Evolutionary conservation across 2,113 vertebrate genomes (phyloP), one percentile per base, ranked within the genome.

Genomic region (Procapra przewalskii): DNA sequence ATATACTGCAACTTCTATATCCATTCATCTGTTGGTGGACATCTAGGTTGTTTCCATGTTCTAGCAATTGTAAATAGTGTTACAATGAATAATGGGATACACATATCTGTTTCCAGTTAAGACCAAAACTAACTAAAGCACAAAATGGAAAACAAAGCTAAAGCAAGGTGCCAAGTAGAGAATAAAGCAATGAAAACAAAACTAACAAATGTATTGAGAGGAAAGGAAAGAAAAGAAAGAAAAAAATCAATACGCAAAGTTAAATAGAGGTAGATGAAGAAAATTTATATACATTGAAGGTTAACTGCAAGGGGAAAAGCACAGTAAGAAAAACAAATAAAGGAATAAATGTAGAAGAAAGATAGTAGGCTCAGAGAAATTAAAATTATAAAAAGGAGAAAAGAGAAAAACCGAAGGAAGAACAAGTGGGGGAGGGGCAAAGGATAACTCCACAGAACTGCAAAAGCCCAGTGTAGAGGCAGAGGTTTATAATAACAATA

Each of bases 391-490:
- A 2, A 48, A 48, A 48, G 10, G 45, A 48, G 45, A 9, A 45
- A 45, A 45, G 45, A 45, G 45, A 48, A 64, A 64, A n/a, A 17
- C 8, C 7, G 45, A 48, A 48, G 59, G 15, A 31, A 62, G 59
- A 62, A 31, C 15, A 62, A 13, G 21, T 1, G 54, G 19, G 8
- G 5, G 12, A 5, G 5, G 3, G 2, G 27, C 45, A 48, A 3
- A 59, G 57, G 57, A 59, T 59, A 59, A 59, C 8, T 64, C 62
- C 15, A n/a, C 31, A 64, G 33, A n/a, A n/a, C 33, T 64, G 33
- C 33, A 64, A n/a, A n/a, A 64, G 33, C 62, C 33, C 62, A 64
- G 7, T n/a, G 62, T n/a, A n/a, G 33, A 64, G 62, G 33, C 62
- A n/a, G 62, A 64, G 16, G 62, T 64, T 64, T n/a, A 64, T 64